Percentiles rank a stretch among this genome's conserved stretches.
phyloP scores from a whole-genome alignment of 2,888 invertebrate genomes.

The Lithodes maja region DNA sequence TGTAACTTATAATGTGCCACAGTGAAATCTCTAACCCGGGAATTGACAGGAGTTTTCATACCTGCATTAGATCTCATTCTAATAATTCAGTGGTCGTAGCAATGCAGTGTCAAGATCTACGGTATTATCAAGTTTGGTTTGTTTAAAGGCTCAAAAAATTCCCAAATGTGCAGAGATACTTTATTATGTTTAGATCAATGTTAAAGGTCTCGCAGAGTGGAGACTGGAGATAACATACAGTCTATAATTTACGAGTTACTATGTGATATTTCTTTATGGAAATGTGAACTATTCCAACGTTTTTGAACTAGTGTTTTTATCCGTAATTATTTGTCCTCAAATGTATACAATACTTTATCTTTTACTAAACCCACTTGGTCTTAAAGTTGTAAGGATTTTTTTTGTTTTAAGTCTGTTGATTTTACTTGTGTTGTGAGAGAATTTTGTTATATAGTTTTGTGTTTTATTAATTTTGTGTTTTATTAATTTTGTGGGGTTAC shows the following conservation, averaged over 20 bases:
- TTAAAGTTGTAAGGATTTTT: background rate
- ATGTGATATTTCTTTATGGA: background rate
- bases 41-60: background rate
- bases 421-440: background rate
- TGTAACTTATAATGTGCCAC: conserved; percentile 1
- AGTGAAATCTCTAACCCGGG: background rate
- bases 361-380: background rate
- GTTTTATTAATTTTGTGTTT: background rate
- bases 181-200: background rate
- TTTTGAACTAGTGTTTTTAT: background rate
- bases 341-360: background rate
- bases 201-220: background rate
- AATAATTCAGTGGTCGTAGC: conserved; percentile 1
- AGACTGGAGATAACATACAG: background rate
- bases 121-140: background rate
- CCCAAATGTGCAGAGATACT: background rate
- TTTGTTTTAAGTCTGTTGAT: background rate
- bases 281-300: background rate
- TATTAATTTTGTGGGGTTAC: background rate
- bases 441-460: background rate
- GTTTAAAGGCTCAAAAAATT: background rate
- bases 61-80: conserved; percentile 4
- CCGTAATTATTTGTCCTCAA: background rate
- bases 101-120: background rate
- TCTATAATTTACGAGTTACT: background rate